phyloP scores from a whole-genome alignment of 1,140 invertebrate genomes.

The Muscidifurax raptorellus region DNA sequence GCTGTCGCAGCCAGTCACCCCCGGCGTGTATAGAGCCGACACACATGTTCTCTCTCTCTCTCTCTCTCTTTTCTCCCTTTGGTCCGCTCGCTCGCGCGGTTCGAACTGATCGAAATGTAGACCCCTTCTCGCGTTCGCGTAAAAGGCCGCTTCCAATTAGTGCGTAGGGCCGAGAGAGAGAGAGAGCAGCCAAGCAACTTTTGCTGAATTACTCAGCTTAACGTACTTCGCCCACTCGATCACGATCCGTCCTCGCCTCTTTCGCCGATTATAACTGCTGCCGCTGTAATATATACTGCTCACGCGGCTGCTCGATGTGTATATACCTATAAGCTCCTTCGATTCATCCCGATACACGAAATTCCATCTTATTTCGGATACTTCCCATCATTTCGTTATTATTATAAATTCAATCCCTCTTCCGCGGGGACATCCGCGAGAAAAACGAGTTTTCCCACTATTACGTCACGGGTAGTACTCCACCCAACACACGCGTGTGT shows the following conservation, averaged over 20 bases:
- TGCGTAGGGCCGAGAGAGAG: slow-evolving; percentile 40
- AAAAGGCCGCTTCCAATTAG: slow-evolving; percentile 72
- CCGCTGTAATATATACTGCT: neutral
- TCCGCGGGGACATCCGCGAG: too few species aligned
- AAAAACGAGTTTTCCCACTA: too few species aligned
- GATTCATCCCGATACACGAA: too few species aligned
- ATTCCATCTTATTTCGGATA: too few species aligned
- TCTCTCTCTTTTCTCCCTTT: slow-evolving; percentile 45
- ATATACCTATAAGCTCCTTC: too few species aligned
- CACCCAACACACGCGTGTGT: neutral
- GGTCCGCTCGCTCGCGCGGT: slow-evolving; percentile 47
- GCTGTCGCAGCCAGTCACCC: slow-evolving; percentile 64
- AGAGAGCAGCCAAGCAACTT: slow-evolving; percentile 59
- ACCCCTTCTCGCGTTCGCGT: slow-evolving; percentile 59
- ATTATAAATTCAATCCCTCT: too few species aligned
- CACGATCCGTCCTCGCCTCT: neutral
- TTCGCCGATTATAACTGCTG: neutral
- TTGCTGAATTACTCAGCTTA: slow-evolving; percentile 64
- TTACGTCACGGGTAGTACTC: neutral
- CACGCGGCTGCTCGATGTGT: too few species aligned
- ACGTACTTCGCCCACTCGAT: slow-evolving; percentile 43
- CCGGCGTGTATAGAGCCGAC: slow-evolving; percentile 29
- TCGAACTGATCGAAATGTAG: slow-evolving; percentile 66
- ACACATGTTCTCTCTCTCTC: slow-evolving; percentile 43
- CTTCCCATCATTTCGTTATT: too few species aligned